These are phyloP conservation scores for Characodon lateralis DNA, from an alignment of 2,797 vertebrate species.

Conservation along the genomic window DNA sequence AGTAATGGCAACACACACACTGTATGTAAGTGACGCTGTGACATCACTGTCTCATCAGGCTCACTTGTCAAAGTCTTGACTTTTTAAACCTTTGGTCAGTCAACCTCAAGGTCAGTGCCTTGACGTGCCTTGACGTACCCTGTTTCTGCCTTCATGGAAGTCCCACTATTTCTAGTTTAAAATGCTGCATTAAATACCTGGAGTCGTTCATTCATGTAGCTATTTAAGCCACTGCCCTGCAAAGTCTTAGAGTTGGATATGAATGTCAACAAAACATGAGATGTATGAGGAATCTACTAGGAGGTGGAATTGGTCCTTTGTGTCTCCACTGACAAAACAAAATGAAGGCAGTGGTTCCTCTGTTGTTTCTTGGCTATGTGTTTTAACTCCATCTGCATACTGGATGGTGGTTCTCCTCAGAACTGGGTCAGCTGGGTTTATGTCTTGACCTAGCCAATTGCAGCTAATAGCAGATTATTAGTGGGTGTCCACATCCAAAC, in stretches of 20 bases:
- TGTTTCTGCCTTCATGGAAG: constrained; percentile 7
- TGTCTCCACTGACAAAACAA: constrained; percentile 26
- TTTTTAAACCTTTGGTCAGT: constrained; percentile 20
- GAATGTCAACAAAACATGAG: constrained; percentile 13
- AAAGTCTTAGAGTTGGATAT: background rate
- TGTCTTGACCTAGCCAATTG: constrained; percentile 58
- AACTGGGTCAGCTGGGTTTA: constrained; percentile 79
- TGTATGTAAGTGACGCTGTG: background rate
- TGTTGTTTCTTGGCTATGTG: constrained; percentile 35
- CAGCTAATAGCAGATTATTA: constrained; percentile 73
- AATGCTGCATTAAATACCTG: background rate
- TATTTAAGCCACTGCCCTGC: constrained; percentile 14
- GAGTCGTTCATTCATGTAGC: background rate
- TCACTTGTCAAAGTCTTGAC: constrained; percentile 24
- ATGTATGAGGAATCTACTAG: constrained; percentile 39
- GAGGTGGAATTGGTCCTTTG: constrained; percentile 24
- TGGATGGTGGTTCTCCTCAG: constrained; percentile 43
- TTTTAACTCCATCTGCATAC: constrained; percentile 25
- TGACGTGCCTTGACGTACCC: constrained; percentile 16
- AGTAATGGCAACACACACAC: background rate
- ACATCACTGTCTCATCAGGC: background rate
- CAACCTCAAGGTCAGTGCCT: constrained; percentile 27
- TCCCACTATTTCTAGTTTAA: background rate
- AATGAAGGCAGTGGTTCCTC: constrained; percentile 8
- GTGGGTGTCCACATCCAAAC: constrained; percentile 60